Evolutionary conservation across 2,113 vertebrate species (phyloP).

Genomic region (Callipepla californica): DNA sequence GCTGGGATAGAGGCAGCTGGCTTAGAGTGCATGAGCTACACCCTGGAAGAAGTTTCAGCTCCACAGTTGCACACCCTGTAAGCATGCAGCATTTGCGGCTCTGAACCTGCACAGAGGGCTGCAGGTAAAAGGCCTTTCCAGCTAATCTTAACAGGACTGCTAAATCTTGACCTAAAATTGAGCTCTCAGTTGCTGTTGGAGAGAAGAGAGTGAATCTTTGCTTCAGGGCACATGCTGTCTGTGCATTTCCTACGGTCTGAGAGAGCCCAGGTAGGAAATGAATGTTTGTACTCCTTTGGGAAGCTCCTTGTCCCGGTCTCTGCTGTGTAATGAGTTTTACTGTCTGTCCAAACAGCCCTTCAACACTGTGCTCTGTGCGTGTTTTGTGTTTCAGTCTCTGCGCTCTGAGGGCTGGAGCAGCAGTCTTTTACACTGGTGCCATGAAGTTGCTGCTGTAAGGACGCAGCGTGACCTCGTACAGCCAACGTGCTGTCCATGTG

Average conservation of each 20-base stretch:
- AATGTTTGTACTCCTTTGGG: not conserved
- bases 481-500: not conserved
- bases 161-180: conserved; percentile 28
- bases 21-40: not conserved
- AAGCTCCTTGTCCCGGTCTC: conserved; percentile 16
- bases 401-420: not conserved
- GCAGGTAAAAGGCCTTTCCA: not conserved
- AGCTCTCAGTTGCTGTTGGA: not conserved
- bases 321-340: not conserved
- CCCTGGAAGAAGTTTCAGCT: not conserved
- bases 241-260: not conserved
- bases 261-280: not conserved
- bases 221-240: conserved; percentile 14
- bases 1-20: not conserved
- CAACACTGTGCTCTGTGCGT: not conserved
- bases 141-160: not conserved
- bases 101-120: not conserved
- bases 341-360: not conserved
- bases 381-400: conserved; percentile 21
- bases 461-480: not conserved
- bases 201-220: conserved; percentile 32
- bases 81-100: not conserved
- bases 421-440: conserved; percentile 11
- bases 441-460: not conserved
- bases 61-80: accelerated